These are phyloP conservation scores for Octonoba sinensis DNA, from an alignment of 2,888 invertebrate species.

Conservation along the genomic window DNA sequence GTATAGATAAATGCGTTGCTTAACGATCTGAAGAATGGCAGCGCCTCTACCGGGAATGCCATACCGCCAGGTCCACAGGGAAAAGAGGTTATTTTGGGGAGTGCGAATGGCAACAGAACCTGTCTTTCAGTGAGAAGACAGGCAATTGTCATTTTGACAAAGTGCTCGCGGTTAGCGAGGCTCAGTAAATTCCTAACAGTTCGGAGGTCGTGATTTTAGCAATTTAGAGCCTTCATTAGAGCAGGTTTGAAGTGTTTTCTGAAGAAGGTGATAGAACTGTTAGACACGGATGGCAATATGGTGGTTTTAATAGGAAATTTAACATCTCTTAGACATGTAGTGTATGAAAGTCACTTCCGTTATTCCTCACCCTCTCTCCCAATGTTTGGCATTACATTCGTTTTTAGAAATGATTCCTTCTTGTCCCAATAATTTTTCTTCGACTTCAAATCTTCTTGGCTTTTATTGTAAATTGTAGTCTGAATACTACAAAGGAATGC, in stretches of 20 bases:
- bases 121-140: slow-evolving; percentile 53
- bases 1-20: slow-evolving; percentile 46
- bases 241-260: background rate
- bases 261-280: no score
- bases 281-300: no score
- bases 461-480: no score
- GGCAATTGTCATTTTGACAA: slow-evolving; percentile 63
- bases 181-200: slow-evolving; percentile 5
- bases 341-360: no score
- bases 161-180: slow-evolving; percentile 27
- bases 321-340: no score
- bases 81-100: slow-evolving; percentile 55
- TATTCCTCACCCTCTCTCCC: no score
- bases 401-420: no score
- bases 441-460: no score
- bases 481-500: no score
- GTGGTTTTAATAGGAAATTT: no score
- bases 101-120: slow-evolving; percentile 46
- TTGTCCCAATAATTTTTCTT: no score
- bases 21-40: slow-evolving; percentile 39
- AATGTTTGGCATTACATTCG: no score
- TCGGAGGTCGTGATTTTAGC: slow-evolving; percentile 47
- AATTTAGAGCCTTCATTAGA: slow-evolving; percentile 58
- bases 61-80: slow-evolving; percentile 33
- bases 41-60: slow-evolving; percentile 24